Base-by-base conservation (phyloP, 2,797 vertebrate species). In the Melanotaenia boesemani region DNA sequence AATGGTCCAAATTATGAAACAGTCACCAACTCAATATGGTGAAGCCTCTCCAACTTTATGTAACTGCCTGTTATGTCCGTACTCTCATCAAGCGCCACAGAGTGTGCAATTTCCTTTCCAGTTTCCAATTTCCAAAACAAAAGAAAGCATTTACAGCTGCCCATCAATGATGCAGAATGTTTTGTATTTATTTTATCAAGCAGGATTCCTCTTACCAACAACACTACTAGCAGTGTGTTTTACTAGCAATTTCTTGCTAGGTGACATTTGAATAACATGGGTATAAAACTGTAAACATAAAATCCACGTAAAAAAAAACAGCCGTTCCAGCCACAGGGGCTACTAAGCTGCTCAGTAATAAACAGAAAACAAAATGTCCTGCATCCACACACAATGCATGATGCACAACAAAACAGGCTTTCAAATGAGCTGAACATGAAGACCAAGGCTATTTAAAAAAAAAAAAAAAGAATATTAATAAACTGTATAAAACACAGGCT, bases 401-500 rank as follows among this genome's bases (percentile, higher is more conserved):
- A 56, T 56, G 54, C 26, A 28, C 12, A 30, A 30, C 26, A 15
- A 56, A 18, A 7, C 13, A 30, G 4, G 5, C n/a, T 48, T 61
- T 72, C 0, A 24, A 63, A 70, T 20, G 0, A 72, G 41, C 15
- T 46, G 10, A 61, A 11, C 30, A 57, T 20, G 1, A 13, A 78
- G n/a, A 48, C 26, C 10, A 32, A 12, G 24, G 26, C 54, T 30
- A 56, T 9, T 56, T n/a, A n/a, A 30, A 11, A 36, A 36, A 48
- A 18, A 18, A 11, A 71, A 44, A 56, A 68, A 67, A 7, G 2
- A 56, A 30, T 63, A 63, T 28, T 20, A 39, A 64, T 48, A 2
- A 64, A 71, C 7, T 12, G 24, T 37, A 22, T 54, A 20, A 63
- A 70, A 72, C 28, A 63, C 5, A 6, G 41, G 24, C 34, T n/a